Percentiles rank a stretch among this genome's conserved stretches.
Conservation (phyloP, 1,140 invertebrate species). For the Popillia japonica region DNA sequence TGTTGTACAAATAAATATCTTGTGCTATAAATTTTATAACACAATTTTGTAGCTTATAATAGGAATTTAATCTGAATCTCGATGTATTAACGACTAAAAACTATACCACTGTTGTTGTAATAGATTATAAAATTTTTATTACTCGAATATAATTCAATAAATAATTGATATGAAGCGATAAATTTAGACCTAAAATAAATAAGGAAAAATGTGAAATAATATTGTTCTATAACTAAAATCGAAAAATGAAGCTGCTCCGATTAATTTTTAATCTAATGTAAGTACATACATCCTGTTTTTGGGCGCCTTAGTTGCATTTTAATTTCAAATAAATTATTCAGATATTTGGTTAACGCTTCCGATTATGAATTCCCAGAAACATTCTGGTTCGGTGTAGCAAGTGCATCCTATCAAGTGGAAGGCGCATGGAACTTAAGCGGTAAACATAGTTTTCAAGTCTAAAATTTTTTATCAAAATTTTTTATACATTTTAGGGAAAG, state of each 20-base stretch:
- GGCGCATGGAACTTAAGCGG: conserved; percentile 67
- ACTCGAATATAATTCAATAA: no score
- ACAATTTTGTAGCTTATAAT: no score
- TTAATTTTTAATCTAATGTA: not conserved
- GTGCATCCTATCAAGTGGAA: conserved; percentile 67
- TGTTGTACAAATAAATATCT: no score
- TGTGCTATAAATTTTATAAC: no score
- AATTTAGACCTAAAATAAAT: no score
- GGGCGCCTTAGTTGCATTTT: no score
- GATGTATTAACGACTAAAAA: no score
- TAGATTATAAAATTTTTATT: no score
- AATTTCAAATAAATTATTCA: not conserved
- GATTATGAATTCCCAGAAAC: conserved; percentile 61
- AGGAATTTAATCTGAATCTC: no score
- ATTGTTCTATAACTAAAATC: not conserved
- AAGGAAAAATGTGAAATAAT: no score
- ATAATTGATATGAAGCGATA: no score
- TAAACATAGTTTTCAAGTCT: conserved; percentile 49
- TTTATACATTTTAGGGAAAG: conserved; percentile 54
- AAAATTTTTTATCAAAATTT: not conserved
- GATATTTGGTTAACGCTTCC: not conserved
- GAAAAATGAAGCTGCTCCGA: not conserved
- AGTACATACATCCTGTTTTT: not conserved
- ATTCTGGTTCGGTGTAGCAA: conserved; percentile 65
- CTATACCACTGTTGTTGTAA: no score